Evolutionary conservation across 2,888 invertebrate genomes (phyloP).

Genomic region (Conus canariensis): DNA sequence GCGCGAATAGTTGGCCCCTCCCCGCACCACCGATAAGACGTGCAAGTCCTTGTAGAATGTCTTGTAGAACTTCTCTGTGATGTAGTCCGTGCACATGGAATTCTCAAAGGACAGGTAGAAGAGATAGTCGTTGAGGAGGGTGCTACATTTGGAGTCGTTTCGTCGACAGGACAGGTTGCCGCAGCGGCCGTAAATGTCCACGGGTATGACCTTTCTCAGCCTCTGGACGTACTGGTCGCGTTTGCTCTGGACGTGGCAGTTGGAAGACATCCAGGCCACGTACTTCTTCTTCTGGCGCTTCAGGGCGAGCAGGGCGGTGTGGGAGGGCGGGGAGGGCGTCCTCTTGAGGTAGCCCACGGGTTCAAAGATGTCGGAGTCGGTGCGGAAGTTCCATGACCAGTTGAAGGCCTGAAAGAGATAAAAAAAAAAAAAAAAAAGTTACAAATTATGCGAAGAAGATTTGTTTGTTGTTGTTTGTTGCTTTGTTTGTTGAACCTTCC

Average conservation of each 20-base stretch:
- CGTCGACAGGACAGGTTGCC: slow-evolving; percentile 35
- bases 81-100: slow-evolving; percentile 9
- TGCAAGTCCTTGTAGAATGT: slow-evolving; percentile 1
- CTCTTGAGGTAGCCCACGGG: slow-evolving; percentile 43
- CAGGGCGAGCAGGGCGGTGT: slow-evolving; percentile 21
- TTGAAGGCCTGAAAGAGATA: slow-evolving; percentile 48
- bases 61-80: slow-evolving; percentile 13
- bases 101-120: slow-evolving; percentile 55
- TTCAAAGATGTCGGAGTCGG: slow-evolving; percentile 52
- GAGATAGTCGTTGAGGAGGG: slow-evolving; percentile 38
- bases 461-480: background rate
- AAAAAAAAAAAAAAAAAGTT: background rate
- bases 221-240: slow-evolving; percentile 41
- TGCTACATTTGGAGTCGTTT: background rate
- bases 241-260: slow-evolving; percentile 43
- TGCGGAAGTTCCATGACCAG: slow-evolving; percentile 56
- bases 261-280: slow-evolving; percentile 42
- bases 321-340: background rate
- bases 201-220: slow-evolving; percentile 42
- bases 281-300: slow-evolving; percentile 36
- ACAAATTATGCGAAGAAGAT: background rate
- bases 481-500: no score
- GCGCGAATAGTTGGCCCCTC: slow-evolving; percentile 46
- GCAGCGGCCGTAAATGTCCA: slow-evolving; percentile 48
- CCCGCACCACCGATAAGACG: slow-evolving; percentile 46